These are phyloP conservation scores for Pterocles gutturalis DNA, from an alignment of 2,113 vertebrate genomes.

Conservation along the genomic window DNA sequence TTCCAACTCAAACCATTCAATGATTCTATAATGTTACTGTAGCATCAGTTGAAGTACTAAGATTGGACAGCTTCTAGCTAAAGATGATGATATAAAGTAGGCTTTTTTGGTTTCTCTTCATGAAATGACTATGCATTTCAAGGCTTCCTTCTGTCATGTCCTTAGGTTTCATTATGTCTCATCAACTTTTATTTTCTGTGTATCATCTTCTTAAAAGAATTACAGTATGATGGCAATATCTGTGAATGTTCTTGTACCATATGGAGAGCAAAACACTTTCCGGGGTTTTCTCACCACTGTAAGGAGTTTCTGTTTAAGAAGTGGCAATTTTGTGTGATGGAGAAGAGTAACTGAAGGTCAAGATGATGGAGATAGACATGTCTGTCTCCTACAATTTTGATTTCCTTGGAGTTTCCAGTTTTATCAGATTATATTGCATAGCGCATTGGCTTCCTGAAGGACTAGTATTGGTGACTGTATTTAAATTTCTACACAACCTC, in stretches of 20 bases:
- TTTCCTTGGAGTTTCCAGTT: background rate
- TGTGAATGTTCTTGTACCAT: background rate
- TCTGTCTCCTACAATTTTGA: background rate
- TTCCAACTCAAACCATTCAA: too few relatives aligned
- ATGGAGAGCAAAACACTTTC: background rate
- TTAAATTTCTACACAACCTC: background rate
- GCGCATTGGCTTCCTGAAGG: background rate
- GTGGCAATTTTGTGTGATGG: background rate
- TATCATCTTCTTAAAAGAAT: background rate
- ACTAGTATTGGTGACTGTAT: background rate
- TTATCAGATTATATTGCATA: background rate
- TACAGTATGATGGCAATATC: fast-evolving
- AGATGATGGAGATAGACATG: fast-evolving
- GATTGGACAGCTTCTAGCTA: background rate
- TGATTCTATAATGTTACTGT: too few relatives aligned
- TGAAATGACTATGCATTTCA: background rate
- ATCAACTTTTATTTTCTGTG: background rate
- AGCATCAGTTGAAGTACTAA: background rate
- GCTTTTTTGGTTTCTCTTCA: background rate
- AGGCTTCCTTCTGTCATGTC: background rate
- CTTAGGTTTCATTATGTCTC: background rate
- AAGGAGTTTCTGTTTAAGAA: background rate
- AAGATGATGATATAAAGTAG: background rate
- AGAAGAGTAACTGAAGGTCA: background rate
- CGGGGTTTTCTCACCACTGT: background rate